Evolutionary conservation across 2,797 vertebrate genomes (phyloP).

Genomic region (Austrolebias charrua): DNA sequence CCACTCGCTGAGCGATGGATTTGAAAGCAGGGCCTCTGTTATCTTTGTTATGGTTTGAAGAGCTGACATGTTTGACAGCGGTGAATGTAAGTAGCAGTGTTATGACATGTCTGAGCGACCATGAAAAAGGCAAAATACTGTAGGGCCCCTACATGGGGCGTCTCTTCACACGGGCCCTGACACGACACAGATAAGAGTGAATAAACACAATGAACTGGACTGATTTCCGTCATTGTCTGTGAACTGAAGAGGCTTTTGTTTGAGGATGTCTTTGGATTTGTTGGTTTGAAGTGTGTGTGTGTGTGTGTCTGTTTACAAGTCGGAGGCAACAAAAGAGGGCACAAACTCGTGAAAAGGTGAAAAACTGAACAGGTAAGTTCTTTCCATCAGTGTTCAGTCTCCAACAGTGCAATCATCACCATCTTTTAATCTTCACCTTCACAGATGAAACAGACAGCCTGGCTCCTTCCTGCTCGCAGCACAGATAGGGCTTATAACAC

Average conservation of each 20-base stretch:
- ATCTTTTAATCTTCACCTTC: slow-evolving; percentile 69
- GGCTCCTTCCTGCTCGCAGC: slow-evolving; percentile 71
- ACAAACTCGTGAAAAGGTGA: slow-evolving; percentile 19
- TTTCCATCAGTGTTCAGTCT: slow-evolving; percentile 60
- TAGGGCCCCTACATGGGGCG: slow-evolving; percentile 31
- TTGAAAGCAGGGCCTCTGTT: slow-evolving; percentile 64
- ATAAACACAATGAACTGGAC: slow-evolving; percentile 63
- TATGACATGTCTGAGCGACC: slow-evolving; percentile 76
- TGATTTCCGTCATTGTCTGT: slow-evolving; percentile 58
- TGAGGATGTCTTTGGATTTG: slow-evolving; percentile 52
- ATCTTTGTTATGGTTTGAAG: slow-evolving; percentile 75
- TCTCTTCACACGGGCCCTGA: slow-evolving; percentile 55
- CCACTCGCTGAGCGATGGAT: slow-evolving; percentile 57
- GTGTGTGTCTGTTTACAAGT: slow-evolving; percentile 4
- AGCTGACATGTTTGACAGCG: slow-evolving; percentile 77
- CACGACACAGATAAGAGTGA: slow-evolving; percentile 65
- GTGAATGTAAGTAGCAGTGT: slow-evolving; percentile 72
- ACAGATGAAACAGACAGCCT: slow-evolving; percentile 71
- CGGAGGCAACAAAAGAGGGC: slow-evolving; percentile 18
- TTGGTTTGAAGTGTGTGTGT: slow-evolving; percentile 43
- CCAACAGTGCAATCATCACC: slow-evolving; percentile 51
- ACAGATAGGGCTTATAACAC: slow-evolving; percentile 53
- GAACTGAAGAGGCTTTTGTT: slow-evolving; percentile 61
- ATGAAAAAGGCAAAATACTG: slow-evolving; percentile 63
- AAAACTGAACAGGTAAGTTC: slow-evolving; percentile 46